Base-by-base conservation (phyloP, 2,888 invertebrate genomes). In the Gryllus longicercus region DNA sequence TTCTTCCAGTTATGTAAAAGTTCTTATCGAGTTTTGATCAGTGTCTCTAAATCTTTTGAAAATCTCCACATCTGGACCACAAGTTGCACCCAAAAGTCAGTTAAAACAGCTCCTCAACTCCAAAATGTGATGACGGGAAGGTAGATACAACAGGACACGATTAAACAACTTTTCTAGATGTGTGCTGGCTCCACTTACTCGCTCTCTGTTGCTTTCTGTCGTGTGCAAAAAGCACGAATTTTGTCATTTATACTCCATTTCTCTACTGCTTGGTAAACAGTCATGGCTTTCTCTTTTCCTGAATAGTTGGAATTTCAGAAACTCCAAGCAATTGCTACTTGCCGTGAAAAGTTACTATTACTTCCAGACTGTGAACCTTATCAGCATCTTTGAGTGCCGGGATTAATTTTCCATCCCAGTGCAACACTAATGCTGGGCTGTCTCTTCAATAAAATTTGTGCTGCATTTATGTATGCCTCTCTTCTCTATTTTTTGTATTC, bases 261-360 rank as follows among this genome's bases (percentile, higher is more conserved):
- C 2, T 50, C 11, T 51, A 78, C 74, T 78, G 25, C 51, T 78
- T 78, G 63, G 51, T 78, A 78, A 78, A 50, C 74, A 63, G 74
- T 63, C 51, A 11, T 50, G 78, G 74, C 74, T 78, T 78, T 74
- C 78, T 78, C 74, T 78, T 78, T n/a, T 78, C 14, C 78, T 78
- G 51, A 50, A 78, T 4, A 78, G 51, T 8, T 21, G 21, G 21
- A 51, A 16, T 23, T 78, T 78, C 11, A 10, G 51, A 50, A 3
- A 78, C 1, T 78, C 51, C 51, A 1, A 78, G 5, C 38, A 78
- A 78, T 50, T 50, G 38, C 38, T 38, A 1, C 50, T 50, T 49
- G 78, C 38, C 50, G 3, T 78, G 50, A 78, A 78, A 78, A 16
- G 8, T 49, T 78, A 78, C 50, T 50, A 78, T 50, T n/a, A n/a